A percentile compares a stretch with the other conserved stretches of the same genome.
Evolutionary conservation across 2,113 vertebrate genomes (phyloP).

Genomic region (Boulengeromyrus knoepffleri): DNA sequence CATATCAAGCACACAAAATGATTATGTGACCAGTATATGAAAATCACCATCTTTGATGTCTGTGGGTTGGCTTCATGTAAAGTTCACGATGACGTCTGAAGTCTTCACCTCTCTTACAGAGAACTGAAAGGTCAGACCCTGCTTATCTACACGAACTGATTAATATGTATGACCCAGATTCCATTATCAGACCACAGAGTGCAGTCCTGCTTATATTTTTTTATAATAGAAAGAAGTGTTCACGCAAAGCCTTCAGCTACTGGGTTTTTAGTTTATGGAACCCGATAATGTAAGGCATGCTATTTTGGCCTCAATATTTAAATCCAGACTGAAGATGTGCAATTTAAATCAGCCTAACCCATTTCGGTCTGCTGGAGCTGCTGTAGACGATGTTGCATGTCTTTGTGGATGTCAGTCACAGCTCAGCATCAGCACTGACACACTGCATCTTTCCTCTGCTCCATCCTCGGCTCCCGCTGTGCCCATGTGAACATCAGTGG

Average conservation of each 20-base stretch:
- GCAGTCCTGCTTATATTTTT: background rate
- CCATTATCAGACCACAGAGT: background rate
- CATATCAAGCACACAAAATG: background rate
- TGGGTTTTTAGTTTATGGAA: background rate
- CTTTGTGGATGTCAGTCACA: background rate
- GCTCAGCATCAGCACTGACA: background rate
- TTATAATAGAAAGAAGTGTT: background rate
- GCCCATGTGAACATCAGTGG: background rate
- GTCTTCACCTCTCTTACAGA: background rate
- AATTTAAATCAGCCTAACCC: background rate
- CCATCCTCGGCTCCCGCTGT: background rate
- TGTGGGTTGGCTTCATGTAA: background rate
- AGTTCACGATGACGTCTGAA: background rate
- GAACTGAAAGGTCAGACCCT: background rate
- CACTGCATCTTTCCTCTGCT: background rate
- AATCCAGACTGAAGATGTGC: background rate
- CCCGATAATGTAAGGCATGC: background rate
- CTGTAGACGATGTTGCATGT: background rate
- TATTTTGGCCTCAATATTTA: background rate
- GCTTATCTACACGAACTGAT: background rate
- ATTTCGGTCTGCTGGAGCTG: background rate
- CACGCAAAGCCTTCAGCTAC: background rate
- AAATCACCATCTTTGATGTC: background rate
- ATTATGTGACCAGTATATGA: background rate
- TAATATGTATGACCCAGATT: slow-evolving; percentile 1